Percentiles rank a stretch among this genome's conserved stretches.
phyloP scores from a whole-genome alignment of 1,140 invertebrate species.

The Caerostris extrusa region DNA sequence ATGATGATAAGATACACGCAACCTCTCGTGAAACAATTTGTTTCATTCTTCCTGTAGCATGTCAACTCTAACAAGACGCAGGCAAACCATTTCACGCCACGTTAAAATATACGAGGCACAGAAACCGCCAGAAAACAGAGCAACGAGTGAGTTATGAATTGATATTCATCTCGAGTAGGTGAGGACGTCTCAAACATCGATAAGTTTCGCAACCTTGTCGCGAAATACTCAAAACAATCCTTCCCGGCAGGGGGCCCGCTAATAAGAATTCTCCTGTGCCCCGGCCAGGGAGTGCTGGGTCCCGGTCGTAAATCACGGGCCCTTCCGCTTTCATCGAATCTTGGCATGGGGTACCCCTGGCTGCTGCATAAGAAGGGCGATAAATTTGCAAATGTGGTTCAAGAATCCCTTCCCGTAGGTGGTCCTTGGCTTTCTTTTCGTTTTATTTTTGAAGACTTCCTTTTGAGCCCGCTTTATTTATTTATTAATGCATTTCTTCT shows the following conservation, averaged over 20 bases:
- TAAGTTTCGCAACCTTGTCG: slow-evolving; percentile 15
- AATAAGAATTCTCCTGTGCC: slow-evolving; percentile 26
- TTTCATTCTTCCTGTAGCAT: too few relatives aligned
- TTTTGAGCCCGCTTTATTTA: not conserved
- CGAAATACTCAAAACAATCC: slow-evolving; percentile 3
- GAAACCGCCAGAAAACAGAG: too few relatives aligned
- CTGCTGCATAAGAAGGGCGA: not conserved
- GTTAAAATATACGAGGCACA: too few relatives aligned
- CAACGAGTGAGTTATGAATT: not conserved
- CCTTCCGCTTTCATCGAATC: slow-evolving; percentile 37
- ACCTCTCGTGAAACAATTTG: too few relatives aligned
- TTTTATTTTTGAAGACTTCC: not conserved
- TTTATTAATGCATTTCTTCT: not conserved
- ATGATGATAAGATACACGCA: too few relatives aligned
- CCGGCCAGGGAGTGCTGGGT: not conserved
- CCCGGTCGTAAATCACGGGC: slow-evolving; percentile 34
- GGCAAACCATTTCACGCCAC: too few relatives aligned
- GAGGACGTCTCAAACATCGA: not conserved
- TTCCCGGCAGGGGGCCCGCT: not conserved
- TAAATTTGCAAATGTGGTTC: slow-evolving; percentile 29
- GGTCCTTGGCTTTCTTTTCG: not conserved
- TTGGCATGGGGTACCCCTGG: slow-evolving; percentile 47
- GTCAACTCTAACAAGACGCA: too few relatives aligned
- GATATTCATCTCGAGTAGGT: not conserved
- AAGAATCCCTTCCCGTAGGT: not conserved